Evolutionary conservation across 2,888 invertebrate genomes (phyloP).

Genomic region (Oscheius sp.): DNA sequence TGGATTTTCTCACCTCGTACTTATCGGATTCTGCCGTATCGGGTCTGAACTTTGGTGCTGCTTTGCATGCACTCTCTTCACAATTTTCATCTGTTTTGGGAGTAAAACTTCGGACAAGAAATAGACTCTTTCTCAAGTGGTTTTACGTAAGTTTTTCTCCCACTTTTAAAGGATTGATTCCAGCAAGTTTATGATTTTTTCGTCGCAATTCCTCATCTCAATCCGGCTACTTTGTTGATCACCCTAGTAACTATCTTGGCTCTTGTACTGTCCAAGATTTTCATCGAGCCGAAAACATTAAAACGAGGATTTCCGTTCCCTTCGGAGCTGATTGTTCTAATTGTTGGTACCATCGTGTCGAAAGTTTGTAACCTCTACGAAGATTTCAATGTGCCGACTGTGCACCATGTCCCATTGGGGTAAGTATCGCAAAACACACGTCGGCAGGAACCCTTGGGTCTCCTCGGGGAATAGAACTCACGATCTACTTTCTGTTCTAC

Average conservation of each 20-base stretch:
- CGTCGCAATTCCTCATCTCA: constrained; percentile 19
- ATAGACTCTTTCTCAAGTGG: constrained; percentile 26
- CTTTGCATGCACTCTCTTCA: constrained; percentile 75
- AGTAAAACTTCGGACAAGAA: neutral
- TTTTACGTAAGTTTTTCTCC: constrained; percentile 41
- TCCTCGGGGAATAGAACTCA: constrained; percentile 98
- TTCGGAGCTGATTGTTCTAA: constrained; percentile 66
- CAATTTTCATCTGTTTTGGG: constrained; percentile 63
- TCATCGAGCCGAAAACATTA: constrained; percentile 41
- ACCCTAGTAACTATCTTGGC: constrained; percentile 36
- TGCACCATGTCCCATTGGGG: constrained; percentile 75
- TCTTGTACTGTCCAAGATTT: constrained; percentile 38
- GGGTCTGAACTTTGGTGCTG: constrained; percentile 76
- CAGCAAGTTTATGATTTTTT: constrained; percentile 33
- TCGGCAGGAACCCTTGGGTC: no score
- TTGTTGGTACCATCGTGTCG: constrained; percentile 70
- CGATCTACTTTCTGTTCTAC: constrained; percentile 95
- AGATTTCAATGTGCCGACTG: constrained; percentile 41
- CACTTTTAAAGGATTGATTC: no score
- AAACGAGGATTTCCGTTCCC: constrained; percentile 57
- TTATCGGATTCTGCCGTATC: constrained; percentile 73
- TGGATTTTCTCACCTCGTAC: constrained; percentile 70
- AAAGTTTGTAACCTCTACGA: constrained; percentile 23
- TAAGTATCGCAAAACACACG: no score
- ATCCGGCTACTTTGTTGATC: constrained; percentile 43